These are phyloP conservation scores for Muntiacus reevesi DNA, from an alignment of 2,113 vertebrate species.

Conservation along the genomic window DNA sequence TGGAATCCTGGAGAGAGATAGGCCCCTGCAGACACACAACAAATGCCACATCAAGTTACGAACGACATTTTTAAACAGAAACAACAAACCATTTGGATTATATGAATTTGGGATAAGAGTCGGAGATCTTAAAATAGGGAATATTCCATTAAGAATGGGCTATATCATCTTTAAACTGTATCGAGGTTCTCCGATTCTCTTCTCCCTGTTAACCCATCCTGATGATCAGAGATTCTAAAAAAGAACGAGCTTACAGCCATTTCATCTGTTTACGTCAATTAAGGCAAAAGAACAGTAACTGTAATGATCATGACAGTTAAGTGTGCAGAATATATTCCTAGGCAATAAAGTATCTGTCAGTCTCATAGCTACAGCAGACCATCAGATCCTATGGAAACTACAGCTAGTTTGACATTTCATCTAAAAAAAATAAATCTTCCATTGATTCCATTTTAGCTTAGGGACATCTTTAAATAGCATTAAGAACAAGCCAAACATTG, in stretches of 20 bases:
- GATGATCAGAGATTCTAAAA: slow-evolving; percentile 78
- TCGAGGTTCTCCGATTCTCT: slow-evolving; percentile 62
- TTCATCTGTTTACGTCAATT: slow-evolving; percentile 78
- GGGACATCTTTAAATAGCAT: slow-evolving; percentile 35
- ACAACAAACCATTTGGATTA: slow-evolving; percentile 33
- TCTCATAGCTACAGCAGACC: slow-evolving; percentile 72
- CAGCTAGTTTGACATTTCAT: slow-evolving; percentile 69
- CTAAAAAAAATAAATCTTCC: slow-evolving; percentile 54
- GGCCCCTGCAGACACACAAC: slow-evolving; percentile 82
- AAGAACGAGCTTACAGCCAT: slow-evolving; percentile 72
- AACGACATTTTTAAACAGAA: slow-evolving; percentile 34
- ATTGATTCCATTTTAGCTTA: slow-evolving; percentile 69
- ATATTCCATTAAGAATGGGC: slow-evolving; percentile 48
- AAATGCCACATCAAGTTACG: slow-evolving; percentile 71
- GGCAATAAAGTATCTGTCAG: slow-evolving; percentile 80
- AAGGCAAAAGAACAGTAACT: slow-evolving; percentile 81
- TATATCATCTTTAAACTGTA: slow-evolving; percentile 38
- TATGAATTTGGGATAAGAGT: slow-evolving; percentile 46
- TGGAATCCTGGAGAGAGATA: slow-evolving; percentile 94
- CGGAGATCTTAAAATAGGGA: slow-evolving; percentile 28
- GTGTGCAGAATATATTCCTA: slow-evolving; percentile 81
- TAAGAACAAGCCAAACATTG: slow-evolving; percentile 60
- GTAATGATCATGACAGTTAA: slow-evolving; percentile 81
- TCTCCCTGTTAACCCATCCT: slow-evolving; percentile 71
- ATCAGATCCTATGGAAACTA: slow-evolving; percentile 66